Evolutionary conservation across 2,113 vertebrate species (phyloP), one percentile per base, ranked within the genome.

Genomic region (Steatornis caripensis): DNA sequence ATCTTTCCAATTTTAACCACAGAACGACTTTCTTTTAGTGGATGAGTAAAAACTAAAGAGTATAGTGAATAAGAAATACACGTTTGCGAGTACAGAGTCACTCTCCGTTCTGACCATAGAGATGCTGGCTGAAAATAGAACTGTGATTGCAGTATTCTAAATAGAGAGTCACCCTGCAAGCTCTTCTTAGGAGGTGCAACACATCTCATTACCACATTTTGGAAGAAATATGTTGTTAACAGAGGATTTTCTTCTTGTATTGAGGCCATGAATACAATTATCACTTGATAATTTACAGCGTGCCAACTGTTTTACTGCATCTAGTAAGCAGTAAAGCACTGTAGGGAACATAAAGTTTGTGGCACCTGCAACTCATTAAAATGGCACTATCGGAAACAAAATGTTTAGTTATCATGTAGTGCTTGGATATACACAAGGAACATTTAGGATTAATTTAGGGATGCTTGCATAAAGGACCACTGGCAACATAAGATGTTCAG

Each of bases 231-330:
- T 79, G 92, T 95, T 94, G 96, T 92, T 97, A 96, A 97, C 94
- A 90, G 91, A 97, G 95, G 94, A 97, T 98, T 98, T 97, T 98
- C 95, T 98, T 97, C 94, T 93, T 96, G 93, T 97, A 97, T 97
- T 72, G 84, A 97, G 98, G 94, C 93, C 90, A 97, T 96, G 94
- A 97, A 97, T 97, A 97, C 96, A 97, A 98, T 98, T 97, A 97
- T 92, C 97, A 96, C 97, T 97, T 97, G 96, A 97, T 97, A 97
- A 98, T 97, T 98, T 98, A 97, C 97, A 94, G 92, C 61, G 79
- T 98, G 96, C 83, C 96, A 98, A 95, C 90, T 97, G 93, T 92
- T 98, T 97, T 97, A 93, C 88, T 91, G 90, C 72, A 94, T 96
- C 91, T 96, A 96, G 87, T 95, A 96, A 97, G 94, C 95, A 97